Evolutionary conservation across 1,140 invertebrate genomes (phyloP), one percentile per base, ranked within the genome.

Genomic region (Panagrolaimus sp.): DNA sequence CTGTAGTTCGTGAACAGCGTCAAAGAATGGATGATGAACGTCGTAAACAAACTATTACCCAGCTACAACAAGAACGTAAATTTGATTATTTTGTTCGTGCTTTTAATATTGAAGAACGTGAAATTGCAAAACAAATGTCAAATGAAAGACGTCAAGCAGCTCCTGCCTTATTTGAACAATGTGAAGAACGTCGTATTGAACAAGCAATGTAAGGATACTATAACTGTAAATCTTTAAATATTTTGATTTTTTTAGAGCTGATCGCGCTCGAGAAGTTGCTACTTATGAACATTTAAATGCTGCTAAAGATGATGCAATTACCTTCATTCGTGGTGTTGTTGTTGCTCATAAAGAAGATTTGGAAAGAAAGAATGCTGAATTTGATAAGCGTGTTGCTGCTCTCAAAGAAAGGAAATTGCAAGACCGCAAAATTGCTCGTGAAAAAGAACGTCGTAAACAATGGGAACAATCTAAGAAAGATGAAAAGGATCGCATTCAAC

Each of bases 21-120:
- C 4, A 71, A 46, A 68, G 73, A 66, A 65, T 77, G 65, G 79
- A 82, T 64, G 72, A 42, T 11, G 77, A 81, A 69, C 63, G 74
- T 16, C 67, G 76, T 11, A 74, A 79, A 25, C 70, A 68, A 38
- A 66, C 73, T n/a, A 70, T 63, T 16, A 79, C 78, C 47, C 61
- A 80, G 71, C 73, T 78, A 16, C 69, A 69, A 25, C 81, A 83
- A 46, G 81, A 83, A 67, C 83, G 80, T 65, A 84, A 83, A 51
- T 84, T 75, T 42, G 81, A 83, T 65, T 72, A 83, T 67, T 68
- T 63, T 9, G 70, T 83, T 16, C 67, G 81, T 13, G 81, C 83
- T 20, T 69, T 82, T 27, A 79, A 83, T 67, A 47, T 82, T 23
- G 81, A 82, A 65, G 81, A 82, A 69, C 69, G 83, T 65, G 38